Evolutionary conservation across 2,888 invertebrate species (phyloP), one percentile per base, ranked within the genome.

Genomic region (Tenthredo distinguenda): DNA sequence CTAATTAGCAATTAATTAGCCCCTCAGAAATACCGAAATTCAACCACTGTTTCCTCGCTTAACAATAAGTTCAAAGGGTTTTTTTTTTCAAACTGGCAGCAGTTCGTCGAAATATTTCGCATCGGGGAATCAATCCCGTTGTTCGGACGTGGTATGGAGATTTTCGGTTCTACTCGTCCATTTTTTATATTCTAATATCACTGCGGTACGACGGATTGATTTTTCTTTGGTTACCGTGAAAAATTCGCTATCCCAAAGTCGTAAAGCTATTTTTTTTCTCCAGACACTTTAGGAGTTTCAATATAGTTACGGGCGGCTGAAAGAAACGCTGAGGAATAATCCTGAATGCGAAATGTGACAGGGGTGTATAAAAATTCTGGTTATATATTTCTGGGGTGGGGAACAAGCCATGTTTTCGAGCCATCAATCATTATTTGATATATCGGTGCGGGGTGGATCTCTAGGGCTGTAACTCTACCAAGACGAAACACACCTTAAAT

Each of bases 341-440:
- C 21, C 21, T 43, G 72, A 43, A 43, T 74, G 12, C 43, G 21
- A 74, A 40, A 43, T 31, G 43, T 15, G 72, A 40, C 40, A 26
- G 26, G 43, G 72, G 43, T 43, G 40, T 74, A 43, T 74, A 2
- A 43, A 43, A 43, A 74, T 4, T 74, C 10, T 74, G 1, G 3
- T 15, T 4, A 47, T 15, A n/a, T 74, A 43, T 43, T 43, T 43
- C 21, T 34, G 6, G 0, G 4, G 34, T 31, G 1, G 31, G 68
- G 34, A 68, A 68, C 15, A 68, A 34, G 34, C 68, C 68, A 4
- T 40, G 72, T 72, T 72, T 43, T 40, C n/a, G 9, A 40, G 37
- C 43, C 26, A 74, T 74, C 72, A 43, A 74, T 74, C 72, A 74
- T 43, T 74, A 12, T 43, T 12, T 74, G 72, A 40, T 43, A 43